Percentiles rank a stretch among this genome's conserved stretches.
These are phyloP conservation scores for Nasonovia ribisnigri DNA, from an alignment of 2,888 invertebrate genomes.

Conservation along the genomic window DNA sequence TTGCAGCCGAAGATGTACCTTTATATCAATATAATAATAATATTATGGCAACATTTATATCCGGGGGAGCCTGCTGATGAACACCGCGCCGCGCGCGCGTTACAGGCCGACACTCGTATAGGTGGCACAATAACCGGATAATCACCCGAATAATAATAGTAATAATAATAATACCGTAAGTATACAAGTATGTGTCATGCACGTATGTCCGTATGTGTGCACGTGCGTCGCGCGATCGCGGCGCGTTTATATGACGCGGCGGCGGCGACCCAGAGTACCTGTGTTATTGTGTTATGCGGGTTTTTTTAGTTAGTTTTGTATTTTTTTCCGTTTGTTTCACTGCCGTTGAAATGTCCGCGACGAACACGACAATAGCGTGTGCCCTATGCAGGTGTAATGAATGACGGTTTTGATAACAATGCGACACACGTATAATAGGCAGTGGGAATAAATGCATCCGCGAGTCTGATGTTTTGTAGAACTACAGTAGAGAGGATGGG, in stretches of 20 bases:
- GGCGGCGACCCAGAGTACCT: neutral
- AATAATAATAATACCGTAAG: conserved; percentile 11
- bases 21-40: too few relatives aligned
- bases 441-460: neutral
- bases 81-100: neutral
- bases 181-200: neutral
- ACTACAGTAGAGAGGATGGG: neutral
- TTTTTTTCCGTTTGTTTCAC: neutral
- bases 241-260: too few relatives aligned
- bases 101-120: neutral
- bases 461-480: neutral
- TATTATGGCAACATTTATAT: neutral
- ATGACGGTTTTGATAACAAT: neutral
- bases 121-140: conserved; percentile 60
- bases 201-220: neutral
- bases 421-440: neutral
- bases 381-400: neutral
- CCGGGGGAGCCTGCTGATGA: neutral
- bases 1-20: neutral
- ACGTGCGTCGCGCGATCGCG: neutral
- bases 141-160: conserved; percentile 34
- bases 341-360: neutral
- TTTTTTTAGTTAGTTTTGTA: neutral
- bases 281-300: neutral
- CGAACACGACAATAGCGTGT: neutral